Conservation (phyloP, 2,888 invertebrate genomes). For the Drosophila paramelanica region DNA sequence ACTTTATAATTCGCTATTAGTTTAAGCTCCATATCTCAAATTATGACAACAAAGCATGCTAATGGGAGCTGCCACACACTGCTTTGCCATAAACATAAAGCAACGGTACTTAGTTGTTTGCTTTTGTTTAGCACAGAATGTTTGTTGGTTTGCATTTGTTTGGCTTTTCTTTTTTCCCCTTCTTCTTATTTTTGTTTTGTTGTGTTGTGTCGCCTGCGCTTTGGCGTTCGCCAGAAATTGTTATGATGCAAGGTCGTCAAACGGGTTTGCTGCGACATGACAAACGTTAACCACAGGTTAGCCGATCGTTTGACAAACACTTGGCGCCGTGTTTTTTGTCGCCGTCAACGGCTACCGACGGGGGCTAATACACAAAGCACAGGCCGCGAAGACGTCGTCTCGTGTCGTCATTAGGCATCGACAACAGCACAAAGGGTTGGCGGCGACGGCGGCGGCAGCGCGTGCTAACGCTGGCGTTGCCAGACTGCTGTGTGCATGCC, state of each 20-base stretch:
- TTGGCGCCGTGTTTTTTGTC: conserved; percentile 79
- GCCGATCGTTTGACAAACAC: conserved; percentile 81
- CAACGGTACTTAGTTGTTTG: conserved; percentile 31
- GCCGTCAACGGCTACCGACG: conserved; percentile 70
- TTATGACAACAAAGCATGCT: not conserved
- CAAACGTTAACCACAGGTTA: conserved; percentile 75
- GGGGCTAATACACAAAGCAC: conserved; percentile 25
- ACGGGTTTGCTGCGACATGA: conserved; percentile 76
- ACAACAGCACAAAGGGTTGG: not conserved
- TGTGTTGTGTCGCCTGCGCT: conserved; percentile 5
- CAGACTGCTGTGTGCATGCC: conserved; percentile 42
- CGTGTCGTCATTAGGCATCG: conserved; percentile 69
- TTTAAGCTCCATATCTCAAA: conserved; percentile 1
- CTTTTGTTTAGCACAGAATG: conserved; percentile 29
- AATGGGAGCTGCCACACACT: conserved; percentile 15
- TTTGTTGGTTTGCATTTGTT: conserved; percentile 72
- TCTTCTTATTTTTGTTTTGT: not conserved
- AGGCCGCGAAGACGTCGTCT: conserved; percentile 22
- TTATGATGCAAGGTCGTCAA: conserved; percentile 84
- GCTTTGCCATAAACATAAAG: not conserved
- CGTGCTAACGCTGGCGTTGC: conserved; percentile 66
- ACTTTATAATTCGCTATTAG: conserved; percentile 10
- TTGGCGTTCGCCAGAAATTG: conserved; percentile 56
- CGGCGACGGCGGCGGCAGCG: conserved; percentile 47
- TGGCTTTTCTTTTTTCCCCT: conserved; percentile 46